These are phyloP conservation scores for Bombus turneri DNA, from an alignment of 1,140 invertebrate genomes.

Conservation along the genomic window DNA sequence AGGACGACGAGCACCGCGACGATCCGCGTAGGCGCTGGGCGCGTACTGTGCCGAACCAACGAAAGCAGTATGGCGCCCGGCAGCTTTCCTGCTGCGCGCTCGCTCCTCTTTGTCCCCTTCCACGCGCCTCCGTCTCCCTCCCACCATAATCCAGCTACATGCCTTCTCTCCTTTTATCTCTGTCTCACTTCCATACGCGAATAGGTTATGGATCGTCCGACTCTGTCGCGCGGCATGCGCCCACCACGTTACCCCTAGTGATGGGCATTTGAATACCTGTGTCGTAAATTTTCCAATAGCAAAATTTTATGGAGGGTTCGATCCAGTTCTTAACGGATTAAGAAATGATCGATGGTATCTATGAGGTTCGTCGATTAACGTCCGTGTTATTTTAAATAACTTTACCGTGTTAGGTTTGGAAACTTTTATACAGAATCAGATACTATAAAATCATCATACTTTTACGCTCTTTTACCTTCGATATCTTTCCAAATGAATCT, in stretches of 20 bases:
- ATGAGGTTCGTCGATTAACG: neutral
- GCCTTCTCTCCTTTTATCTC: constrained; percentile 2
- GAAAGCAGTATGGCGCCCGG: constrained; percentile 73
- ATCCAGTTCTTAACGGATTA: neutral
- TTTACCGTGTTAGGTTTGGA: too few relatives aligned
- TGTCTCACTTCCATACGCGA: neutral
- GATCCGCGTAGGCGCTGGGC: constrained; percentile 67
- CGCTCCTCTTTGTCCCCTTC: constrained; percentile 58
- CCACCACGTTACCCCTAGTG: neutral
- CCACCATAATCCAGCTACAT: neutral
- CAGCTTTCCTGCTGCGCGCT: constrained; percentile 63
- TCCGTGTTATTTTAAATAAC: too few relatives aligned
- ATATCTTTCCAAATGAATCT: neutral
- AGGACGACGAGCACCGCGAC: constrained; percentile 54
- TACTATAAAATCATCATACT: neutral
- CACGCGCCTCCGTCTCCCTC: neutral
- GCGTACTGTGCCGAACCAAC: constrained; percentile 71
- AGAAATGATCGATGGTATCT: neutral
- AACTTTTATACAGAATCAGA: too few relatives aligned
- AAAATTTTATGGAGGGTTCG: neutral
- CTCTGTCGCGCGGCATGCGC: neutral
- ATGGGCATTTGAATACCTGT: neutral
- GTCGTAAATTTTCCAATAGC: neutral
- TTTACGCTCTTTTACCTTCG: neutral
- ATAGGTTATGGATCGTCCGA: constrained; percentile 3